Evolutionary conservation across 1,140 invertebrate genomes (phyloP), one percentile per base, ranked within the genome.

Genomic region (Nymphalis io): DNA sequence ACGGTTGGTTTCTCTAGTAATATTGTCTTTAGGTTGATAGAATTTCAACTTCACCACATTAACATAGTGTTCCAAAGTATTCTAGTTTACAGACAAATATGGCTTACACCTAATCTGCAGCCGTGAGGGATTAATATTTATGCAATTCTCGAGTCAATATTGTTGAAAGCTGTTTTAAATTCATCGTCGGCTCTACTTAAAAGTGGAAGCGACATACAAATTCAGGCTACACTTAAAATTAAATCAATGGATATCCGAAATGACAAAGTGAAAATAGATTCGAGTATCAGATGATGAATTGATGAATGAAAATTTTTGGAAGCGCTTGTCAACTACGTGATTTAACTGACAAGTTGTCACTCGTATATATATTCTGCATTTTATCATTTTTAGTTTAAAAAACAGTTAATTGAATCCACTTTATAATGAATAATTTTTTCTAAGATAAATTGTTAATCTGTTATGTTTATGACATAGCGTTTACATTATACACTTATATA

Each of bases 121-220:
- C 77, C 79, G 81, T 83, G 76, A 46, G 33, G n/a, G 83, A 88
- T 88, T 88, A 88, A 86, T 87, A 88, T 88, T 87, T 84, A 88
- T 87, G 80, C 79, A 83, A 77, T 80, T 81, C 79, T 76, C 76
- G 70, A 84, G 76, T 83, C 80, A 76, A 81, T 80, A 80, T 72
- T 74, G 80, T 80, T 83, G 77, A 81, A 73, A 84, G 81, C 84
- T 87, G 74, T 83, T 89, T 86, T 83, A 85, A 82, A 89, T 89
- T 89, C 86, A 85, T 82, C 84, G 79, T 81, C 78, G 74, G 77
- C 75, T 48, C 74, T 74, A 73, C 79, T 83, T 81, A 82, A 82
- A 85, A 83, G 83, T 75, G 75, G 73, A 69, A 62, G 70, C 71
- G 73, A 73, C 68, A 74, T 84, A 75, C 84, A 84, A 84, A 81